A percentile compares a stretch with the other conserved stretches of the same genome.
phyloP scores from a whole-genome alignment of 2,797 vertebrate genomes.

The Lindbergichthys nudifrons region DNA sequence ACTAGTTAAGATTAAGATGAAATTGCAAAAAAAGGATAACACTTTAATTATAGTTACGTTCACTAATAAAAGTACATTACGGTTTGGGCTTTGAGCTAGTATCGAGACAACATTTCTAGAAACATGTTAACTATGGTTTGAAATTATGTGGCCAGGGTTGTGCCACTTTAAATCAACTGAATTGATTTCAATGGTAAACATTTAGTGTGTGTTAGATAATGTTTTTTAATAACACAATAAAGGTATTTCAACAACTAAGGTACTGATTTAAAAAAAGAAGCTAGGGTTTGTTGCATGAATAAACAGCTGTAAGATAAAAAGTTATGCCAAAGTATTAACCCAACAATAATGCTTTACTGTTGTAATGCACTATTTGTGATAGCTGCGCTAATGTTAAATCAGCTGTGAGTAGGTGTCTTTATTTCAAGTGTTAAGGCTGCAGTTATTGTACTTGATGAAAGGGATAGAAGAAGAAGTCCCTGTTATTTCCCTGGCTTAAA shows the following conservation, averaged over 20 bases:
- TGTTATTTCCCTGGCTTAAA: conserved; percentile 4
- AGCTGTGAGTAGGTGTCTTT: neutral
- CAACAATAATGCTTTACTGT: neutral
- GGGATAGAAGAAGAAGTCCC: neutral
- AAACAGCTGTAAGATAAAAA: conserved; percentile 2
- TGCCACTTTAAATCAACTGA: neutral
- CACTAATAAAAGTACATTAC: neutral
- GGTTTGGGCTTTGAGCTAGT: neutral
- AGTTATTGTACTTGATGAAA: neutral
- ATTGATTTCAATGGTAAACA: neutral
- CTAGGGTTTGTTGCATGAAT: neutral
- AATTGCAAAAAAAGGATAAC: neutral
- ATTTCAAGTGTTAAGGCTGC: neutral
- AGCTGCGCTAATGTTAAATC: neutral
- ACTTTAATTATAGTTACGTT: neutral
- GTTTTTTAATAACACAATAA: neutral
- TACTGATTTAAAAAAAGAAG: neutral
- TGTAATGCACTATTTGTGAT: conserved; percentile 2
- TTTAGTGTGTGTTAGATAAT: neutral
- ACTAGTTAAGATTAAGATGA: neutral
- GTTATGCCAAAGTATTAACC: neutral
- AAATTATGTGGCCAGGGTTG: too few relatives aligned
- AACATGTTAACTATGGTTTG: neutral
- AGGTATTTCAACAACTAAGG: neutral
- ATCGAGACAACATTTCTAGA: neutral